Evolutionary conservation across 2,888 invertebrate genomes (phyloP).

Genomic region (Diarsia dahlii): DNA sequence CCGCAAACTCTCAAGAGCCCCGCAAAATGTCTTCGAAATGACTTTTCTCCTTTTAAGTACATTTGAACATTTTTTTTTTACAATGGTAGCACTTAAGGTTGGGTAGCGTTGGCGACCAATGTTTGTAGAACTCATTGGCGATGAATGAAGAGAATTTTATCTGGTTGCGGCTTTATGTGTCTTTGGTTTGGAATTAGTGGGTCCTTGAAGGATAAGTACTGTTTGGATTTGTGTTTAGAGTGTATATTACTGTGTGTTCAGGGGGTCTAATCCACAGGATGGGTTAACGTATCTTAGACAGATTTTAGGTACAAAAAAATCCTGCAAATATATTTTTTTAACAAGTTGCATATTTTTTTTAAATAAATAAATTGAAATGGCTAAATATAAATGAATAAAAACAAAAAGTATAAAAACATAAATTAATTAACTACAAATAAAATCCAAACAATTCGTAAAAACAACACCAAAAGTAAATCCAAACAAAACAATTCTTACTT

Average conservation of each 20-base stretch:
- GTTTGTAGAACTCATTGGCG: conserved; percentile 58
- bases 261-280: neutral
- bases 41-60: conserved; percentile 85
- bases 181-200: conserved; percentile 53
- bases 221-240: conserved; percentile 51
- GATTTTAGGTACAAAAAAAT: too few relatives aligned
- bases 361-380: too few relatives aligned
- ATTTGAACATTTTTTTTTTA: conserved; percentile 84
- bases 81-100: conserved; percentile 78
- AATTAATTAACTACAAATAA: too few relatives aligned
- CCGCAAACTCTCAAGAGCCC: conserved; percentile 85
- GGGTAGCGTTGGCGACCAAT: conserved; percentile 60
- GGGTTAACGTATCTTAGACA: neutral
- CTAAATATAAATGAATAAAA: neutral
- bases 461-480: neutral
- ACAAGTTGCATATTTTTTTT: too few relatives aligned
- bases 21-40: conserved; percentile 88
- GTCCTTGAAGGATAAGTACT: conserved; percentile 55
- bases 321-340: too few relatives aligned
- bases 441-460: neutral
- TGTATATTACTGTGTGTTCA: conserved; percentile 23
- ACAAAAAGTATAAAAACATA: too few relatives aligned
- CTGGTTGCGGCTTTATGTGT: conserved; percentile 63
- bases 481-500: conserved; percentile 50
- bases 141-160: conserved; percentile 38